Evolutionary conservation across 1,140 invertebrate species (phyloP).

Genomic region (Philopotamus ludificatus): DNA sequence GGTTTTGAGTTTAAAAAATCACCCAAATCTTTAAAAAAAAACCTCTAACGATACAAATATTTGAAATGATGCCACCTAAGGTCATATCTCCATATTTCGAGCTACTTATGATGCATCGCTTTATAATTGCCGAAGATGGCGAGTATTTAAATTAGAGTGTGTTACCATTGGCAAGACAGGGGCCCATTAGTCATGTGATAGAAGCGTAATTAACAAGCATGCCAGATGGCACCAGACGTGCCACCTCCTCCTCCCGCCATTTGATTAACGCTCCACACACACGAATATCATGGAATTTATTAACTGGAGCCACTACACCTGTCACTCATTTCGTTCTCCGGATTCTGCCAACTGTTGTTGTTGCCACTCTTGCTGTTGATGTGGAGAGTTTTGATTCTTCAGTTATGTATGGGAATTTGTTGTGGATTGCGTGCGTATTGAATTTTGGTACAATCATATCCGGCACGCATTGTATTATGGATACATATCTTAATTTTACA

Average conservation of each 20-base stretch:
- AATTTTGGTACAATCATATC: background rate
- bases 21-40: too few relatives aligned
- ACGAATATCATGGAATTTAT: conserved; percentile 26
- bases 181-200: conserved; percentile 34
- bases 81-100: background rate
- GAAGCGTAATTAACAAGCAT: conserved; percentile 35
- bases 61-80: too few relatives aligned
- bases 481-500: background rate
- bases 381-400: too few relatives aligned
- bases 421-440: conserved; percentile 3
- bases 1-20: too few relatives aligned
- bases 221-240: conserved; percentile 29
- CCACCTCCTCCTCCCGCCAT: conserved; percentile 19
- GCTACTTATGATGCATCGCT: background rate
- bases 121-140: conserved; percentile 22
- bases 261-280: conserved; percentile 34
- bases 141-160: conserved; percentile 16
- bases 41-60: too few relatives aligned
- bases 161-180: background rate
- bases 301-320: conserved; percentile 4
- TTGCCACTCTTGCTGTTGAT: background rate
- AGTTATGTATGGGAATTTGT: too few relatives aligned
- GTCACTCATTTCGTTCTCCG: conserved; percentile 4
- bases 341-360: background rate
- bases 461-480: background rate